phyloP scores from a whole-genome alignment of 1,140 invertebrate genomes.

The Meloidogyne floridensis region DNA sequence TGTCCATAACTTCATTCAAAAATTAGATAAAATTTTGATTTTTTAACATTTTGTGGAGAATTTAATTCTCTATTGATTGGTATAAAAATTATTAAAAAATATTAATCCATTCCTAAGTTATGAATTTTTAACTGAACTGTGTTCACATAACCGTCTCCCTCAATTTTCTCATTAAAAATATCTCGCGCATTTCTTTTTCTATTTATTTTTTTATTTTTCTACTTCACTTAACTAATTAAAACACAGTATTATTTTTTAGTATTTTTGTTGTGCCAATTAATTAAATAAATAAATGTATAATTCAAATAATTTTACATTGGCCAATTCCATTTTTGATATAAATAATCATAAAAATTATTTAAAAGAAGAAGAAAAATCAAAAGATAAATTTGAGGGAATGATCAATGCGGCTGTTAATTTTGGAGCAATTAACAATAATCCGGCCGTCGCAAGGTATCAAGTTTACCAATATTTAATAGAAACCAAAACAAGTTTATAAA shows the following conservation, averaged over 20 bases:
- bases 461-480: too few species aligned
- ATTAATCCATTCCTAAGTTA: too few species aligned
- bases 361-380: background rate
- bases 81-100: too few species aligned
- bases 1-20: too few species aligned
- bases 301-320: background rate
- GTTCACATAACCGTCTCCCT: too few species aligned
- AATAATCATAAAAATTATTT: background rate
- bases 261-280: background rate
- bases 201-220: background rate
- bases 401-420: background rate
- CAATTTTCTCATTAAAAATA: background rate
- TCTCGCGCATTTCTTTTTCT: background rate
- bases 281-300: background rate
- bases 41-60: too few species aligned
- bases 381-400: slow-evolving; percentile 6
- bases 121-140: too few species aligned
- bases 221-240: background rate
- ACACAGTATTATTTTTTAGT: background rate
- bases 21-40: too few species aligned
- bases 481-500: too few species aligned
- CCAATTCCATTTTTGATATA: background rate
- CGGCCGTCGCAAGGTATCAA: background rate
- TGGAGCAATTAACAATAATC: background rate
- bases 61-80: too few species aligned